Base-by-base conservation (phyloP, 2,888 invertebrate genomes). In the Drosophila hamatofila region DNA sequence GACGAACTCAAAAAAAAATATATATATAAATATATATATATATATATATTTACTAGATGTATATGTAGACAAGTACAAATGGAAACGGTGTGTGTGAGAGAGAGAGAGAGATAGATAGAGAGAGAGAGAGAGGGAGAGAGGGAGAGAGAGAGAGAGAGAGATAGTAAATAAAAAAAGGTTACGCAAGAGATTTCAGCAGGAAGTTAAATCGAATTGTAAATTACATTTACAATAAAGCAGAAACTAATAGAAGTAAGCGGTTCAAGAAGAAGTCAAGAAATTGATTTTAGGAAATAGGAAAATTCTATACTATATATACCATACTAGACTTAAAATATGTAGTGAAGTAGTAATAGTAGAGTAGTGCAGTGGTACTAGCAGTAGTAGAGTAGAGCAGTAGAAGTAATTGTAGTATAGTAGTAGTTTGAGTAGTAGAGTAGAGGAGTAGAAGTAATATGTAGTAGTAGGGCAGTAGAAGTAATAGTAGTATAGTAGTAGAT, bases 11-110 rank as follows among this genome's bases (percentile, higher is more conserved):
- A 39, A 11, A 37, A 9, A 42, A 6, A n/a, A 56, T 14, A 23
- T 37, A 4, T 35, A n/a, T n/a, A n/a, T 9, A 35, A 46, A 37
- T n/a, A n/a, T n/a, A 56, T 14, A 23, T 37, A 4, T 35, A n/a
- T n/a, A n/a, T 9, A 27, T 8, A 35, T 57, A 57, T 57, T 12
- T 16, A 33, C 16, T 44, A 12, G n/a, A n/a, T n/a, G n/a, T 57
- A 58, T 48, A 18, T 9, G 9, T 9, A 35, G 4, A 35, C 35
- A 27, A 25, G 11, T 14, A 25, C 8, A 14, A 35, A 23, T 12
- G 35, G 11, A 8, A 23, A 35, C n/a, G n/a, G n/a, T n/a, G n/a
- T n/a, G n/a, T n/a, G 30, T 2, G 30, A 30, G 2, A 9, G 30
- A 30, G 11, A 30, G 30, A 11, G 30, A 9, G 2, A 30, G 11